Evolutionary conservation across 2,113 vertebrate genomes (phyloP).

Genomic region (Larimichthys polyactis): DNA sequence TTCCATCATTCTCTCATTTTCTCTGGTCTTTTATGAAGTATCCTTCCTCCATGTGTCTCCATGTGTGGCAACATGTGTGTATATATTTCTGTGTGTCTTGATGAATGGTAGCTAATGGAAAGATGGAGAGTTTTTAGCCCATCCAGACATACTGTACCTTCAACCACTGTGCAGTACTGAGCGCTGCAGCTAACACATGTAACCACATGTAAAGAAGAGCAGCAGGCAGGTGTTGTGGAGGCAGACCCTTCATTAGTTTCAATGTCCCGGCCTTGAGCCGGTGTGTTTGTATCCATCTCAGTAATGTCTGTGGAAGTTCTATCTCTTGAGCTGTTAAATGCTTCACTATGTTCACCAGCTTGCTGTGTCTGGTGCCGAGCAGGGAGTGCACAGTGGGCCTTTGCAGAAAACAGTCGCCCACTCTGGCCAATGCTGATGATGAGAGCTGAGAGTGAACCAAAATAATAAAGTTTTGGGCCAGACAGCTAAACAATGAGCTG

Average conservation of each 20-base stretch:
- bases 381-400: too few species aligned
- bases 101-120: not conserved
- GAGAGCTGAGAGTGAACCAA: not conserved
- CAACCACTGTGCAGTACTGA: not conserved
- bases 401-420: too few species aligned
- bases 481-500: not conserved
- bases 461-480: not conserved
- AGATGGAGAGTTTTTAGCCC: not conserved
- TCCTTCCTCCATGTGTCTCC: not conserved
- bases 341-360: too few species aligned
- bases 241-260: not conserved
- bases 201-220: not conserved
- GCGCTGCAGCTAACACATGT: not conserved
- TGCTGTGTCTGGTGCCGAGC: too few species aligned
- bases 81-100: conserved; percentile 10
- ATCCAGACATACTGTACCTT: not conserved
- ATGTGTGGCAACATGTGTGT: not conserved
- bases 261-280: not conserved
- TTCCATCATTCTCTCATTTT: not conserved
- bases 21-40: not conserved
- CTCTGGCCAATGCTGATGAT: not conserved
- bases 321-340: too few species aligned
- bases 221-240: not conserved
- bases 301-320: not conserved
- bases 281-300: not conserved